A percentile compares a stretch with the other conserved stretches of the same genome.
phyloP scores from a whole-genome alignment of 1,140 invertebrate species.

The Penaeus japonicus region DNA sequence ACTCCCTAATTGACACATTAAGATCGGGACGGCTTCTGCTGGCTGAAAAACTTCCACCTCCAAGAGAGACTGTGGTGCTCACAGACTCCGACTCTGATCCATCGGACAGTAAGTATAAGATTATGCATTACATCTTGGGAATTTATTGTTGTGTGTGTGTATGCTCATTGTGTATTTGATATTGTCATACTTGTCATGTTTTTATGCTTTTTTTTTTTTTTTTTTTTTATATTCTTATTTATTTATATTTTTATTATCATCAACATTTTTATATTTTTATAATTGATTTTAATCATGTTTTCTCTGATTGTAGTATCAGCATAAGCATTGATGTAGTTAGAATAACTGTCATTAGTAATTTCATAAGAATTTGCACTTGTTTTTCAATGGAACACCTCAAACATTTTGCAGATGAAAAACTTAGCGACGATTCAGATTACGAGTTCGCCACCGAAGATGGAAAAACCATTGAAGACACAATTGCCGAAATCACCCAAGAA shows the following conservation, averaged over 20 bases:
- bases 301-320: no score
- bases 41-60: slow-evolving; percentile 24
- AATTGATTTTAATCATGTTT: background rate
- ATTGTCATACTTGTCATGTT: no score
- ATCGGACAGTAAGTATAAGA: slow-evolving; percentile 39
- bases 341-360: background rate
- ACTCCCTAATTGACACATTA: slow-evolving; percentile 35
- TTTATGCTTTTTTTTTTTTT: no score
- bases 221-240: no score
- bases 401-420: background rate
- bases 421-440: background rate
- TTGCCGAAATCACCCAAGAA: background rate
- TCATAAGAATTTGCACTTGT: background rate
- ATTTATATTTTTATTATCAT: background rate
- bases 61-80: slow-evolving; percentile 51
- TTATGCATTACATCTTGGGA: background rate
- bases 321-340: no score
- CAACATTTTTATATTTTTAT: background rate
- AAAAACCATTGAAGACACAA: background rate
- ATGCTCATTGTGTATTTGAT: background rate
- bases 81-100: slow-evolving; percentile 57
- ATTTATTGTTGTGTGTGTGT: background rate
- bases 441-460: slow-evolving; percentile 25
- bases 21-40: slow-evolving; percentile 34
- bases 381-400: background rate